Evolutionary conservation across 2,797 vertebrate species (phyloP), one percentile per base, ranked within the genome.

Genomic region (Sebastes matsubarae): DNA sequence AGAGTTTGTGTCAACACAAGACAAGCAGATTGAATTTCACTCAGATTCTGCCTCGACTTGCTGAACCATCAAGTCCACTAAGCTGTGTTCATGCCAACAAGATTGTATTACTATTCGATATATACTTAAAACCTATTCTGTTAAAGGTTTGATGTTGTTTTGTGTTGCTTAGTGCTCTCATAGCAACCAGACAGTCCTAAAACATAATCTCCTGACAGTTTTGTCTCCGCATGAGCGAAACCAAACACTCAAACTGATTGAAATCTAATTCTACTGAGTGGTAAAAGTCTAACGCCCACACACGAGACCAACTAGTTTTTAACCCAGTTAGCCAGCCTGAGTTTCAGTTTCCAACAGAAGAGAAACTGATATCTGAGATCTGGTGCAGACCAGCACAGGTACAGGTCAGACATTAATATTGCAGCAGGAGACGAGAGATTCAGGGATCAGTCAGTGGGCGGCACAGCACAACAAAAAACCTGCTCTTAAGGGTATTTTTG

Each of bases 391-490:
- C 54, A 76, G 81, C 70, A 55, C 80, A 84, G 75, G 73, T 67
- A 27, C 58, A 70, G 87, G 77, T 71, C 65, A 83, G 55, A 13
- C 75, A 87, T 93, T 52, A 91, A 95, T 91, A 87, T 82, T 92
- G 73, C 18, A 94, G 64, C 29, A 87, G 52, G 42, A 75, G 76
- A 76, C 12, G 57, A 77, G 20, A 68, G 66, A 81, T n/a, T n/a
- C 50, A 71, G 52, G 27, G 52, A 65, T 10, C 59, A 57, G 42
- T 29, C 16, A 20, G 60, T 9, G 36, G 29, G 22, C 4, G 24
- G 24, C 12, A 30, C 12, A 57, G 14, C 10, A 76, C 18, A 60
- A 75, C 27, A 42, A 52, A 52, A 52, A 52, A 63, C 58, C 18
- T 34, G 18, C 65, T 57, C 24, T 22, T 25, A n/a, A 30, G 20